Percentiles rank a stretch among this genome's conserved stretches.
phyloP scores from a whole-genome alignment of 2,113 vertebrate species.

The Stercorarius parasiticus region DNA sequence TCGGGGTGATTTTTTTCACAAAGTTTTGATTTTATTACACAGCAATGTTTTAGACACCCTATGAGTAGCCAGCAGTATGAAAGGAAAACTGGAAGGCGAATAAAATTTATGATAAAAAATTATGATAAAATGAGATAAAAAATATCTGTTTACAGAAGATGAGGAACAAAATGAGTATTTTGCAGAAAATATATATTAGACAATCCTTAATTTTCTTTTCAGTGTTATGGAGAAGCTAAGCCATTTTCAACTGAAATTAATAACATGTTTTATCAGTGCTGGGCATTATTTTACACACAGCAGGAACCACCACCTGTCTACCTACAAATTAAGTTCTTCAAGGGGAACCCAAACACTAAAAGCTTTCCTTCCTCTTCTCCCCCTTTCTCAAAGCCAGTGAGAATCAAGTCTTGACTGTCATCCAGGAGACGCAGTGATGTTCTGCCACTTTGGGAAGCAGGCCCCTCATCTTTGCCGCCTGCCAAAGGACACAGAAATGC shows the following conservation, averaged over 20 bases:
- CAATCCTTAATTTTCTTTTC: conserved; percentile 3
- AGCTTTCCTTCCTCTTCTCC: background rate
- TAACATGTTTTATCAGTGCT: background rate
- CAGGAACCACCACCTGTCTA: background rate
- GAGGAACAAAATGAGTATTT: background rate
- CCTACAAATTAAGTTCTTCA: background rate
- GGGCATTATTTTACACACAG: background rate
- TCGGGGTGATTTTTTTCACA: background rate
- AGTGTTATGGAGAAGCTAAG: background rate
- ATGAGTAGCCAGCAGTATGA: background rate
- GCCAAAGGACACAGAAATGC: background rate
- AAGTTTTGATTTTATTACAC: background rate
- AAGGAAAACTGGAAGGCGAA: background rate
- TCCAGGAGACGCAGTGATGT: background rate
- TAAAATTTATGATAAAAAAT: background rate
- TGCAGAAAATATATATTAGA: background rate
- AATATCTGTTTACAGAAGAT: background rate
- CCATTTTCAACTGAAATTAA: conserved; percentile 15
- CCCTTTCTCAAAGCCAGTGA: background rate
- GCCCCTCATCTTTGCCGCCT: background rate
- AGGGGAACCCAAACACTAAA: background rate
- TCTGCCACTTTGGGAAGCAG: background rate
- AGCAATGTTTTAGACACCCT: background rate
- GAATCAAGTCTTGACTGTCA: background rate
- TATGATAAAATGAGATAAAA: conserved; percentile 13